These are phyloP conservation scores for Arctia plantaginis DNA, from an alignment of 2,888 invertebrate species.

Conservation along the genomic window DNA sequence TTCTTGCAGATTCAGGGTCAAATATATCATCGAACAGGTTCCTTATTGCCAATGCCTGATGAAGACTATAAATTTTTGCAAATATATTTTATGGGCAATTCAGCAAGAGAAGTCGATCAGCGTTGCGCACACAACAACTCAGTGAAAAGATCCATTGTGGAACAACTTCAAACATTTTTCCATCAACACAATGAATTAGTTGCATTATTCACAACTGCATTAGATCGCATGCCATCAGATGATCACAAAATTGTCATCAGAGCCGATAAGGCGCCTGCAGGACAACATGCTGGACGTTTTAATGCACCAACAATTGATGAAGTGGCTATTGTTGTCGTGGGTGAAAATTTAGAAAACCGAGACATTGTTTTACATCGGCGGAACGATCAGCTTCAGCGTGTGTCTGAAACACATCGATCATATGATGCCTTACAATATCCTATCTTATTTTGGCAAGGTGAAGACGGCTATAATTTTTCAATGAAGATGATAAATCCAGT, in stretches of 20 bases:
- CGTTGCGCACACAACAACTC: slow-evolving; percentile 47
- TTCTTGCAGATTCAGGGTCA: slow-evolving; percentile 44
- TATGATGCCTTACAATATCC: slow-evolving; percentile 4
- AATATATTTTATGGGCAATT: slow-evolving; percentile 53
- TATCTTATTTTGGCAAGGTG: slow-evolving; percentile 35
- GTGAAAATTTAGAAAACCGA: too few relatives aligned
- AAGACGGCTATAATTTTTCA: slow-evolving; percentile 44
- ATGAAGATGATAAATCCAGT: slow-evolving; percentile 17
- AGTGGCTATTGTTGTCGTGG: not conserved
- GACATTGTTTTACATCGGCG: not conserved
- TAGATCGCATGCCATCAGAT: slow-evolving; percentile 54
- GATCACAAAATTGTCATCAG: slow-evolving; percentile 50
- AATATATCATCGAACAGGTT: slow-evolving; percentile 43
- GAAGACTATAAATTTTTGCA: slow-evolving; percentile 42
- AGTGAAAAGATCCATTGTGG: slow-evolving; percentile 46
- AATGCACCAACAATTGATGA: not conserved
- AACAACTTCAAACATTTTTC: slow-evolving; percentile 49
- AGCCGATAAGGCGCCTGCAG: not conserved
- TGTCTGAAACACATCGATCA: too few relatives aligned
- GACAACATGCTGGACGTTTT: not conserved
- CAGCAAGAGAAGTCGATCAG: slow-evolving; percentile 34
- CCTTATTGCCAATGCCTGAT: slow-evolving; percentile 40
- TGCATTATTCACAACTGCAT: slow-evolving; percentile 45
- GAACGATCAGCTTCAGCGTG: not conserved
- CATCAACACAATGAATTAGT: slow-evolving; percentile 47